Evolutionary conservation across 2,113 vertebrate genomes (phyloP).

Genomic region (Muntiacus muntjak): DNA sequence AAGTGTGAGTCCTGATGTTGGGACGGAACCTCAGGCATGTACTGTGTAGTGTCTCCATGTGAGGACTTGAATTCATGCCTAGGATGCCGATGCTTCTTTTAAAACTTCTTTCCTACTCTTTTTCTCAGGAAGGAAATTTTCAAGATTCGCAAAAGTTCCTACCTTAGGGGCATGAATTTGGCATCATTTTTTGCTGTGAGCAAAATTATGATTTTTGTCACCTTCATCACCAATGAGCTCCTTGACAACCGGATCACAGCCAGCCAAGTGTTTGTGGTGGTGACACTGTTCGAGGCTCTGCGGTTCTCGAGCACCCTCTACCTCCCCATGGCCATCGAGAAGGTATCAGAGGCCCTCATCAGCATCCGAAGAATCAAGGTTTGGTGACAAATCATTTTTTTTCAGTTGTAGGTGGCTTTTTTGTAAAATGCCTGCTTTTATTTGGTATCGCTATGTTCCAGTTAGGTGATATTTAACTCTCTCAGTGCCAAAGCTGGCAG

Average conservation of each 20-base stretch:
- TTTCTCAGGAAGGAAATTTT: constrained; percentile 90
- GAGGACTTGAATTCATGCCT: no score
- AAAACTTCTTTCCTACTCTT: background rate
- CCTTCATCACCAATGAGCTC: no score
- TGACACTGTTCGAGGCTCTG: no score
- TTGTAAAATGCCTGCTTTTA: background rate
- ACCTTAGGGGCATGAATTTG: constrained; percentile 84
- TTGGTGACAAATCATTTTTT: background rate
- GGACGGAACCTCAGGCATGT: no score
- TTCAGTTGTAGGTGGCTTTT: background rate
- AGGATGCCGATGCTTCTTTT: no score
- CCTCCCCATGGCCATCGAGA: constrained; percentile 93
- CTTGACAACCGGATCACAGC: no score
- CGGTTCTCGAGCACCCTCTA: constrained; percentile 74
- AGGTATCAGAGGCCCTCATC: constrained; percentile 85
- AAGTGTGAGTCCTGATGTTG: no score
- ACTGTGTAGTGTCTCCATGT: no score
- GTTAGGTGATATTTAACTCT: background rate
- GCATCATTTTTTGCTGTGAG: constrained; percentile 81
- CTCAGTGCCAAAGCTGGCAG: background rate
- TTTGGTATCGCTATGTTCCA: fast-evolving
- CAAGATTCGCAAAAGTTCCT: constrained; percentile 92
- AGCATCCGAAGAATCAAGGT: constrained; percentile 95
- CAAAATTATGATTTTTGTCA: no score
- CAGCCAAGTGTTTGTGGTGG: no score